A percentile compares a stretch with the other conserved stretches of the same genome.
Evolutionary conservation across 2,113 vertebrate genomes (phyloP).

Genomic region (Brienomyrus brachyistius): DNA sequence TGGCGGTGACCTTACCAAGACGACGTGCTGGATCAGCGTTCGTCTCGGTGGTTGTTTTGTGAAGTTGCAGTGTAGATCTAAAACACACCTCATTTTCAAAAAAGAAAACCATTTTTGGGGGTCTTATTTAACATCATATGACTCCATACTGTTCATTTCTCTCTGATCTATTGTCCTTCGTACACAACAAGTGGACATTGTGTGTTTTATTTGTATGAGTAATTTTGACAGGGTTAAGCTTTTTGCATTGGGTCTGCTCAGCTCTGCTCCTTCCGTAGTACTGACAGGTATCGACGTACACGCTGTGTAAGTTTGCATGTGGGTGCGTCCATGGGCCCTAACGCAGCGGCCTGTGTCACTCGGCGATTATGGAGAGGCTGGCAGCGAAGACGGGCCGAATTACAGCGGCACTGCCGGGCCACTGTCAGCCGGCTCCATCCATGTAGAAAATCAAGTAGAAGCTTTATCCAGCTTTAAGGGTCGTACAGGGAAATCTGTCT

Average conservation of each 20-base stretch:
- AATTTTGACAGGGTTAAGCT: neutral
- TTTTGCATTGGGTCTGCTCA: neutral
- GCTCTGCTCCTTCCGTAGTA: neutral
- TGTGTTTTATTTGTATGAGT: neutral
- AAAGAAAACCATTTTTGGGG: neutral
- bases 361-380: neutral
- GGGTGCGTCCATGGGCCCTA: neutral
- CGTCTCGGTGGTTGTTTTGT: neutral
- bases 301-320: neutral
- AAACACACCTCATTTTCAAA: neutral
- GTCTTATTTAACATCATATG: neutral
- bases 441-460: slow-evolving; percentile 5
- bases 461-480: slow-evolving; percentile 16
- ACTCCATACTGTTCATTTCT: neutral
- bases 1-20: neutral
- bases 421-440: neutral
- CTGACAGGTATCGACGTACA: neutral
- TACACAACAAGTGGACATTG: neutral
- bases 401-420: neutral
- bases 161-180: neutral
- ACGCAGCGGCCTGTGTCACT: slow-evolving; percentile 7
- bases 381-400: neutral
- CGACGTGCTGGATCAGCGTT: neutral
- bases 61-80: neutral
- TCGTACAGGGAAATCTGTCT: neutral